Conservation (phyloP, 53 echinoderm and acorn worm species). For the Henricia sp. region DNA sequence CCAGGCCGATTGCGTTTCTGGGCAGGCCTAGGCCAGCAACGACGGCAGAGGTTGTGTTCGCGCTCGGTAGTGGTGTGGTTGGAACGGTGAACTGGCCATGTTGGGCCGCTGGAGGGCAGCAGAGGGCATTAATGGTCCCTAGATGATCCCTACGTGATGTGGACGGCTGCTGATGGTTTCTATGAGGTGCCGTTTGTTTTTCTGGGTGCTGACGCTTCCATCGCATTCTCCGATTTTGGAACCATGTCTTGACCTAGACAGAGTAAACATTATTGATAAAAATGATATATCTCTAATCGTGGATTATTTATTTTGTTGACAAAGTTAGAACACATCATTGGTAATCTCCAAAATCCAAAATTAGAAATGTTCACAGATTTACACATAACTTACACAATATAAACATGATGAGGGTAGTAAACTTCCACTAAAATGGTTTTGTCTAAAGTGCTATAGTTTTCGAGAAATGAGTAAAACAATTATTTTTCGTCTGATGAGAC, state of each 20-base stretch:
- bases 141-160: background rate
- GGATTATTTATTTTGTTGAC: no score
- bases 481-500: no score
- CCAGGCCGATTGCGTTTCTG: background rate
- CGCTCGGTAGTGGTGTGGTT: conserved; percentile 17
- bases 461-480: no score
- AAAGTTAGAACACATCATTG: no score
- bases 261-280: no score
- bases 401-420: no score
- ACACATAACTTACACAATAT: no score
- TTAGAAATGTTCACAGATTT: no score
- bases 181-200: background rate
- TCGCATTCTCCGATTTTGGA: conserved; percentile 62
- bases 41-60: conserved; percentile 19
- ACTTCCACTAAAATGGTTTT: no score
- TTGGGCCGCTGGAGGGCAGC: background rate
- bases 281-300: no score
- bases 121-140: background rate
- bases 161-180: background rate
- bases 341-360: no score
- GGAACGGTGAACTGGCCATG: conserved; percentile 26
- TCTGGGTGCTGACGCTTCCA: conserved; percentile 50
- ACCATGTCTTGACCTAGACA: conserved; percentile 60
- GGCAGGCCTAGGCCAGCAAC: background rate
- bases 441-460: no score